Evolutionary conservation across 1,140 invertebrate genomes (phyloP), one percentile per base, ranked within the genome.

Genomic region (Drosophila carrolli): DNA sequence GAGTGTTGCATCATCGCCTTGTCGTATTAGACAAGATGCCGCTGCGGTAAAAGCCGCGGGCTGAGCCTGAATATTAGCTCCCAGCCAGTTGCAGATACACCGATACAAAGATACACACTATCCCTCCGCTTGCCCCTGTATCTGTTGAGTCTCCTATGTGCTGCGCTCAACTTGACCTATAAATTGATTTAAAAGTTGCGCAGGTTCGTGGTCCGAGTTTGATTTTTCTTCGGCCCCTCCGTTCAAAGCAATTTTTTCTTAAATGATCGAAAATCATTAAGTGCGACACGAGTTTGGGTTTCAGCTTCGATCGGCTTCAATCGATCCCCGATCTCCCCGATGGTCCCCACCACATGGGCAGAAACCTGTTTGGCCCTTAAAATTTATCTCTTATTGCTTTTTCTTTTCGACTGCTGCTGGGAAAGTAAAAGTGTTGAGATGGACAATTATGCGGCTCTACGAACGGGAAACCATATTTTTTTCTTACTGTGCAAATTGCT

Each of bases 121-220:
- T 11, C 37, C 37, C 62, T 61, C 41, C 35, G 56, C 2, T 14
- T 38, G 13, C 19, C 23, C 23, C 44, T 37, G n/a, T 41, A 23
- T 44, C 23, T 59, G 23, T 46, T 44, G 40, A 35, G 47, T 37
- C 62, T 27, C 41, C 38, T 57, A 16, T 51, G 41, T 37, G 46
- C 51, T 77, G 77, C 65, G 81, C 81, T 85, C 83, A 88, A 88
- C 83, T 88, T 88, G 83, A 88, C 83, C 83, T 88, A 88, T 88
- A 88, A 88, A 88, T 88, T 88, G 84, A 84, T 90, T 88, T 89
- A 80, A 38, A 89, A 84, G 84, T 88, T 88, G 84, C 81, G 80
- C 84, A 88, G 83, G 83, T 70, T 86, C 82, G 71, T 65, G 46
- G 61, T n/a, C 53, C 29, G 47, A 48, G 47, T 57, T 83, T 80